Base-by-base conservation (phyloP, 35 echinoderm and acorn worm species). In the Holothuria glaberrima region DNA sequence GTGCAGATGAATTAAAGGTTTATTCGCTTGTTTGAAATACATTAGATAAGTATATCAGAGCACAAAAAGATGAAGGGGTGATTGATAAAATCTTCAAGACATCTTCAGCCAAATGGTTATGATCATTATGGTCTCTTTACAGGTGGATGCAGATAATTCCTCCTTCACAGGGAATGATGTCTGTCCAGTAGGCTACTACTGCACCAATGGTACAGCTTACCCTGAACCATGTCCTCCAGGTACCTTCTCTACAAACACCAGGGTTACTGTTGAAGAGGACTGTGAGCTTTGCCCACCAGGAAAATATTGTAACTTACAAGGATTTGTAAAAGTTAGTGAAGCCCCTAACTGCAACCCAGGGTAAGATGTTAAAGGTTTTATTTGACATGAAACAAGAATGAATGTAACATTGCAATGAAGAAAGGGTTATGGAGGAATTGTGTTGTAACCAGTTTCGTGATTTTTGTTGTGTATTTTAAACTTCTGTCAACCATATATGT, bases 111-210 rank as follows among this genome's bases (percentile, higher is more conserved):
- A 41, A 41, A 41, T 41, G 36, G 2, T 4, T 41, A 41, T 41
- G 2, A 2, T 41, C 36, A 41, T 41, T 7, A 41, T 41, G 36
- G 7, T 41, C 29, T 33, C 31, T 28, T 19, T 82, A 9, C 71
- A 95, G 94, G 94, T 95, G 34, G 92, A 94, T 82, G 24, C 87
- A 12, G 87, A 90, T 32, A 94, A 98, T 57, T 59, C 82, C 14
- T 58, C 79, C 9, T 98, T 98, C 88, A 98, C 96, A 24, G 96
- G 96, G 17, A 98, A 98, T 70, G 91, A 98, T 58, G 90, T 95
- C 33, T 98, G 96, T 65, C 96, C 96, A 14, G 91, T 75, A 29
- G 96, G 96, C 10, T 98, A 95, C 85, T 98, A 89, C 89, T 98
- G 96, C 60, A 68, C 84, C 90, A 98, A 98, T 59, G 96, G 96